Percentiles rank a stretch among this genome's conserved stretches.
phyloP scores from a whole-genome alignment of 2,888 invertebrate species.

The Xanthorhoe designata region DNA sequence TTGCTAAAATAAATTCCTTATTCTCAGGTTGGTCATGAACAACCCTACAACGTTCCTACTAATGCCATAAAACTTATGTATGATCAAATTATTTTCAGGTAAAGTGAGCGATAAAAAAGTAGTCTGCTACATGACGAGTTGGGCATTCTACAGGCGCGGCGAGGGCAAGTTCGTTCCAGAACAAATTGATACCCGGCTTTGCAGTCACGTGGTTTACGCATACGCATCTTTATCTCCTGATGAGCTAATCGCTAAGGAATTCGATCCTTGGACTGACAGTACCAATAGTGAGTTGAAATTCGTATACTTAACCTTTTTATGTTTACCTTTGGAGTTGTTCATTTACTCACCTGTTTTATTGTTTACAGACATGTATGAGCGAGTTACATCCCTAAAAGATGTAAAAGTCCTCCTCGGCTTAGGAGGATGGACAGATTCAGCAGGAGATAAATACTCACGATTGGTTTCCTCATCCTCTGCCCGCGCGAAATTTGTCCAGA shows the following conservation, averaged over 20 bases:
- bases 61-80: no score
- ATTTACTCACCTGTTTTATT: background rate
- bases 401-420: conserved; percentile 91
- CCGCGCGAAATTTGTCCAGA: conserved; percentile 89
- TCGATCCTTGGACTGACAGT: conserved; percentile 95
- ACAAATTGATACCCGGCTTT: conserved; percentile 91
- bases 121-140: conserved; percentile 95
- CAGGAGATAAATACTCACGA: conserved; percentile 94
- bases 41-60: no score
- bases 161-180: conserved; percentile 95
- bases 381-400: conserved; percentile 89
- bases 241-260: conserved; percentile 90
- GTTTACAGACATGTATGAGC: conserved; percentile 90
- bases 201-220: conserved; percentile 95
- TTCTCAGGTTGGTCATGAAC: no score
- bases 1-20: no score
- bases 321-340: background rate
- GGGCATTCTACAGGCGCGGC: conserved; percentile 94
- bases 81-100: conserved; percentile 50
- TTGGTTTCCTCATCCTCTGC: conserved; percentile 89
- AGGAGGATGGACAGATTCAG: conserved; percentile 98
- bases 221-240: conserved; percentile 95
- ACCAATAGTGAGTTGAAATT: conserved; percentile 89
- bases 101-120: conserved; percentile 82
- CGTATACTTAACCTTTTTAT: background rate